phyloP scores from a whole-genome alignment of 2,113 vertebrate genomes.

The Parotia lawesii region DNA sequence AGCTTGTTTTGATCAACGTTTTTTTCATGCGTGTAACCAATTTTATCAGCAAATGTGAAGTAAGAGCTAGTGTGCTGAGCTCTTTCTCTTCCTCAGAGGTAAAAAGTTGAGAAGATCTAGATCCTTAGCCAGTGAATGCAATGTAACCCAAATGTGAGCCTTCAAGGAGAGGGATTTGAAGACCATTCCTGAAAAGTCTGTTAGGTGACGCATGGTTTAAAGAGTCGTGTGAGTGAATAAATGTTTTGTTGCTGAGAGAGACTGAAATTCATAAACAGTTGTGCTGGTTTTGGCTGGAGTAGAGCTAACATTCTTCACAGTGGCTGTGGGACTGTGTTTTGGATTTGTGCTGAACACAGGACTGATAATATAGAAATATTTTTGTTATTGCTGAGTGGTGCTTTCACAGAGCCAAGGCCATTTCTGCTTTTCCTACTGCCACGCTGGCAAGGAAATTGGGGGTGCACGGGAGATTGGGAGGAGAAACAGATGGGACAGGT shows the following conservation, averaged over 20 bases:
- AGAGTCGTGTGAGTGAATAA: not conserved
- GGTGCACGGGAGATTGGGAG: fast-evolving
- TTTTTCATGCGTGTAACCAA: not conserved
- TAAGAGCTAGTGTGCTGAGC: not conserved
- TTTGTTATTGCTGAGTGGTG: not conserved
- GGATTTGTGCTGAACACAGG: not conserved
- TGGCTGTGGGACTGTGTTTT: not conserved
- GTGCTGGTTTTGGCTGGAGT: not conserved
- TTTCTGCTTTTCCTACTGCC: not conserved
- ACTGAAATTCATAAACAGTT: not conserved
- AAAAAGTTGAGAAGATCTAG: not conserved
- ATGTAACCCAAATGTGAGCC: not conserved
- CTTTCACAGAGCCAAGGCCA: not conserved
- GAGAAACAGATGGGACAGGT: not conserved
- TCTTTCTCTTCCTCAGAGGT: not conserved
- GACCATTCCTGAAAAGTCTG: not conserved
- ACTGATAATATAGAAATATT: not conserved
- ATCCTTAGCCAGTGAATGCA: not conserved
- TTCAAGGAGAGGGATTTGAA: not conserved
- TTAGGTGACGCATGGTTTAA: not conserved
- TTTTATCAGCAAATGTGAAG: not conserved
- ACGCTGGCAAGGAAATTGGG: fast-evolving
- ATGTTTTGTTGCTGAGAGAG: not conserved
- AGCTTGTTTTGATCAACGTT: not conserved
- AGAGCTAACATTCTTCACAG: too few species aligned